Base-by-base conservation (phyloP, 64 coral and sea anemone genomes). In the Porites lutea region DNA sequence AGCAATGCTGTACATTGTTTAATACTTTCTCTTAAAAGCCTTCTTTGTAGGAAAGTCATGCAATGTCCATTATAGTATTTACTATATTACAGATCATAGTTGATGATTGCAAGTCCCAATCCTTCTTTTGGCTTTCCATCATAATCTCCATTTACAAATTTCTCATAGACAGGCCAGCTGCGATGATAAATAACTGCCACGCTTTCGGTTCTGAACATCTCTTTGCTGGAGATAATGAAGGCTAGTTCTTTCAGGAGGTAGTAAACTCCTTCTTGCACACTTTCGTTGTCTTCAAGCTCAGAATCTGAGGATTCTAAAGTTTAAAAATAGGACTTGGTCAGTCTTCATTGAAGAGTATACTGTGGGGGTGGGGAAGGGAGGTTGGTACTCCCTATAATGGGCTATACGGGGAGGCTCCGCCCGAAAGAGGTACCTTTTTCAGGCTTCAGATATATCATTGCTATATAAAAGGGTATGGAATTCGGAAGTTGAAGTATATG, bases 151-250 rank as follows among this genome's bases (percentile, higher is more conserved):
- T 94, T 94, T 2, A 94, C 63, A 65, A 89, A 94, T 59, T 94
- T 94, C 79, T 94, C 92, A 49, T 89, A 94, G 47, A 94, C 82
- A 19, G 86, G 68, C 87, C 87, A 94, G 12, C 78, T 89, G 37
- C 92, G 92, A 44, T 94, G 92, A 61, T 94, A 94, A 19, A 94
- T 89, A 37, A 94, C 92, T 16, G 87, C 79, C 49, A 94, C 79
- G n/a, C 64, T 83, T 20, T 94, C 79, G 74, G 92, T 90, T 1
- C 69, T 67, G 73, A 83, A 94, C 45, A 94, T 89, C 61, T 89
- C 87, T 77, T 90, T 94, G 71, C 87, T 85, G 54, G 92, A 68
- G 59, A 90, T 82, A 11, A 94, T 82, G n/a, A 85, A 94, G 47
- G 87, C 92, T 7, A 94, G 59, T 75, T 94, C 92, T 79, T 94